A percentile compares a stretch with the other conserved stretches of the same genome.
Evolutionary conservation across 2,888 invertebrate species (phyloP).

Genomic region (Drosophila seclusa): DNA sequence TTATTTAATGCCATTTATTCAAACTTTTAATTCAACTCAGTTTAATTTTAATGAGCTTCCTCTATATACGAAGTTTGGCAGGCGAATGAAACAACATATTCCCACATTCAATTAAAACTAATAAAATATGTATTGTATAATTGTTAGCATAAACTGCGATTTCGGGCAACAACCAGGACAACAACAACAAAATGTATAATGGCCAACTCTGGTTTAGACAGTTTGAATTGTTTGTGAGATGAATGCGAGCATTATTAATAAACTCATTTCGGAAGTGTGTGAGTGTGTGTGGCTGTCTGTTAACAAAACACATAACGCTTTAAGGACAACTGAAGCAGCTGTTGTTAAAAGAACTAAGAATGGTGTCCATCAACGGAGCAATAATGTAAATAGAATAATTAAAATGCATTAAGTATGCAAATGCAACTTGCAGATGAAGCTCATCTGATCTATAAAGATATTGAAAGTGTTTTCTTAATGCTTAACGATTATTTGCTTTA

Average conservation of each 20-base stretch:
- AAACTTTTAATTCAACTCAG: constrained; percentile 4
- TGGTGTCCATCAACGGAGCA: constrained; percentile 28
- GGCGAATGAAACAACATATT: constrained; percentile 18
- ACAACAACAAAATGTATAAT: constrained; percentile 1
- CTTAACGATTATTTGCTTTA: background rate
- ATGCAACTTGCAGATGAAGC: background rate
- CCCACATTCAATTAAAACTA: constrained; percentile 64
- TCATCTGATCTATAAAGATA: no score
- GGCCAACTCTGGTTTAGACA: background rate
- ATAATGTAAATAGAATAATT: constrained; percentile 38
- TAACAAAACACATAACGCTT: constrained; percentile 52
- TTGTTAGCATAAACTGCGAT: constrained; percentile 65
- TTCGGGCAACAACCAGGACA: constrained; percentile 3
- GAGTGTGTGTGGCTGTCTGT: constrained; percentile 4
- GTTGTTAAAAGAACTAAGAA: constrained; percentile 27
- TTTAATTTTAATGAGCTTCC: constrained; percentile 57
- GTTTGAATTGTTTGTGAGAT: constrained; percentile 33
- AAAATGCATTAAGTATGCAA: background rate
- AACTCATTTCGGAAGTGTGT: constrained; percentile 24
- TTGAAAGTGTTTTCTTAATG: background rate
- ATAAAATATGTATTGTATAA: constrained; percentile 71
- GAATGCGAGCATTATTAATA: constrained; percentile 65
- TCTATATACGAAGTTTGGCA: background rate
- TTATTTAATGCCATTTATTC: background rate
- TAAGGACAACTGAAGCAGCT: constrained; percentile 46